Conservation (phyloP, 2,797 vertebrate genomes). For the Helarctos malayanus region DNA sequence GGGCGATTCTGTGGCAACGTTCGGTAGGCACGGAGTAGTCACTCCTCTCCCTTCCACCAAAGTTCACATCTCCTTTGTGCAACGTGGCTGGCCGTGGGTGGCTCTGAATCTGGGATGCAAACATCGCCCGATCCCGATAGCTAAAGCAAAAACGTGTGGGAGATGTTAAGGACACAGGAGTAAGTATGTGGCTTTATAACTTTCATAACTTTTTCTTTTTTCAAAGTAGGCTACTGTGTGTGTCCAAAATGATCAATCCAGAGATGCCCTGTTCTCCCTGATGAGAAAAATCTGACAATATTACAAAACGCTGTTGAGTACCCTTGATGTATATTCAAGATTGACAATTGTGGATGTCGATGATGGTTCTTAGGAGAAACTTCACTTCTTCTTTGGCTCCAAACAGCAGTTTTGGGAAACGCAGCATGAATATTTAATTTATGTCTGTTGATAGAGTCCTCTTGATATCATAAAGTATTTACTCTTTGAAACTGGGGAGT, state of each 20-base stretch:
- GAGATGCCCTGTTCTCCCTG: background rate
- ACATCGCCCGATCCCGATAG: background rate
- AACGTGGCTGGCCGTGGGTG: background rate
- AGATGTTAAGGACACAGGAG: background rate
- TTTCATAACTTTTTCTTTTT: background rate
- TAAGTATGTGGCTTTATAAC: background rate
- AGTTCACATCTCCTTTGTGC: too few species aligned
- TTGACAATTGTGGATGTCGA: background rate
- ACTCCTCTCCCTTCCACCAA: accelerated
- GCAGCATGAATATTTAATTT: background rate
- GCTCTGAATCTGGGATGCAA: background rate
- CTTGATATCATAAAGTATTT: slow-evolving; percentile 30
- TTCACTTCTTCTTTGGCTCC: slow-evolving; percentile 71
- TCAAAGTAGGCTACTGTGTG: background rate
- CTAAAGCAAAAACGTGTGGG: background rate
- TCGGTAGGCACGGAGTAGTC: too few species aligned
- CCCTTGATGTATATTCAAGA: background rate
- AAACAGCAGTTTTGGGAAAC: slow-evolving; percentile 34
- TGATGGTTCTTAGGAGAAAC: slow-evolving; percentile 37
- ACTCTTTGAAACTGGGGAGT: slow-evolving; percentile 53
- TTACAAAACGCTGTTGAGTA: background rate
- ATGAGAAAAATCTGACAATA: background rate
- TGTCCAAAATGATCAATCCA: background rate
- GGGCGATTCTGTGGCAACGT: too few species aligned
- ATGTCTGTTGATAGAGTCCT: slow-evolving; percentile 55